Percentiles rank a stretch among this genome's conserved stretches.
phyloP scores from a whole-genome alignment of 2,888 invertebrate species.

The Myathropa florea region DNA sequence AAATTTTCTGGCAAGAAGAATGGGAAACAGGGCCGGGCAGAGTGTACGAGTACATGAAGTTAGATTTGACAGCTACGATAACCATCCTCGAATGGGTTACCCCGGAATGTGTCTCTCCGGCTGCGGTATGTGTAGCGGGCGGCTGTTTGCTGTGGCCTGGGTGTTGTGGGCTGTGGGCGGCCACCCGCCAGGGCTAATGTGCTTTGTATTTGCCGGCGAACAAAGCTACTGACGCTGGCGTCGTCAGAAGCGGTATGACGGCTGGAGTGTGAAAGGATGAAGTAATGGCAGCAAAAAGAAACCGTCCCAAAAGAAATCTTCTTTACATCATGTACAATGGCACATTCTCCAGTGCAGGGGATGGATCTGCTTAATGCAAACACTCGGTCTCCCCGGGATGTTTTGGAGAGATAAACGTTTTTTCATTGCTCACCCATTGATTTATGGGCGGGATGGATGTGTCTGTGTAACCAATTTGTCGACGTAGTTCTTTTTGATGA shows the following conservation, averaged over 20 bases:
- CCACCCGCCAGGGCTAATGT: conserved; percentile 36
- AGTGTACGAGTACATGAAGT: conserved; percentile 10
- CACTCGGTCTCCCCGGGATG: conserved; percentile 57
- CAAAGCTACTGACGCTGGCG: conserved; percentile 21
- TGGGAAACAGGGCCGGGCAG: not conserved
- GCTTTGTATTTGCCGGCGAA: conserved; percentile 42
- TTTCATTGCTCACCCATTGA: conserved; percentile 49
- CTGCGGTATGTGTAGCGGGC: not conserved
- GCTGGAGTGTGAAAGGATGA: conserved; percentile 26
- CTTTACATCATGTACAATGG: conserved; percentile 15
- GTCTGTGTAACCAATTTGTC: conserved; percentile 62
- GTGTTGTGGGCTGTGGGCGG: not conserved
- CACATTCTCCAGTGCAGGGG: conserved; percentile 8
- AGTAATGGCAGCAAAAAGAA: conserved; percentile 15
- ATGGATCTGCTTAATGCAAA: conserved; percentile 51
- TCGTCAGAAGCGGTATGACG: not conserved
- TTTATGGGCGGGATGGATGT: conserved; percentile 49
- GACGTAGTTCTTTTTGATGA: conserved; percentile 45
- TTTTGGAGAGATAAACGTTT: conserved; percentile 54
- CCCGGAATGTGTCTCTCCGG: not conserved
- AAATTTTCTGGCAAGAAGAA: conserved; percentile 2
- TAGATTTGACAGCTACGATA: conserved; percentile 48
- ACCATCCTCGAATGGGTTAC: conserved; percentile 41
- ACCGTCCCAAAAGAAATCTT: conserved; percentile 37
- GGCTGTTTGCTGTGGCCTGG: no score